Conservation (phyloP, 37 sponge, comb jelly and placozoan species). For the Bolinopsis microptera region DNA sequence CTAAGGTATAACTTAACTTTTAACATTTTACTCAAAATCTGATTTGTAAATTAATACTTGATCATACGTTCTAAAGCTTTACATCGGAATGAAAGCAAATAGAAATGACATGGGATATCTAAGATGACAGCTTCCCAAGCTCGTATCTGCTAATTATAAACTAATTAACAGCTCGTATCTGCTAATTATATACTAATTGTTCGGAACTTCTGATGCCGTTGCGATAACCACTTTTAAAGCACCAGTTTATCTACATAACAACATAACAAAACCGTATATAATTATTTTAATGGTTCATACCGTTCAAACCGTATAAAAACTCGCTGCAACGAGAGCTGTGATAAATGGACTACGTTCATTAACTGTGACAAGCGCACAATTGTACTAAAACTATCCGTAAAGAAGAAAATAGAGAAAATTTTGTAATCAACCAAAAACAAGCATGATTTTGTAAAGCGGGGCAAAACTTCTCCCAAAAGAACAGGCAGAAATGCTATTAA, state of each 20-base stretch:
- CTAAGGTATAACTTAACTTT: too few species aligned
- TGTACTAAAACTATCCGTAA: neutral
- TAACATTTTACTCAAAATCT: too few species aligned
- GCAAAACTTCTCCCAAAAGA: too few species aligned
- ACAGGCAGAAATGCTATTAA: too few species aligned
- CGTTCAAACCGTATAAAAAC: neutral
- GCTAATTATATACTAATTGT: too few species aligned
- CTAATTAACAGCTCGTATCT: too few species aligned
- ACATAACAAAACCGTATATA: neutral
- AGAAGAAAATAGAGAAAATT: neutral
- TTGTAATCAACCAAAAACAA: neutral
- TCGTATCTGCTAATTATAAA: too few species aligned
- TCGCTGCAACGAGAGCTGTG: neutral
- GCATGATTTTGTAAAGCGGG: neutral
- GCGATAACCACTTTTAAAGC: neutral
- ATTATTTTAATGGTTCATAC: neutral
- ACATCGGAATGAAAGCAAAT: too few species aligned
- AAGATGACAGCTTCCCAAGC: too few species aligned
- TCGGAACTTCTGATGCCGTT: neutral
- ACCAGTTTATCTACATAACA: neutral
- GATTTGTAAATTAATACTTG: too few species aligned
- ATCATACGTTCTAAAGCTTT: too few species aligned
- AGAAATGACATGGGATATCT: too few species aligned
- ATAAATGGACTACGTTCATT: neutral
- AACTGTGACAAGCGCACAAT: neutral